Base-by-base conservation (phyloP, 2,888 invertebrate species). In the Heliconius charithonia region DNA sequence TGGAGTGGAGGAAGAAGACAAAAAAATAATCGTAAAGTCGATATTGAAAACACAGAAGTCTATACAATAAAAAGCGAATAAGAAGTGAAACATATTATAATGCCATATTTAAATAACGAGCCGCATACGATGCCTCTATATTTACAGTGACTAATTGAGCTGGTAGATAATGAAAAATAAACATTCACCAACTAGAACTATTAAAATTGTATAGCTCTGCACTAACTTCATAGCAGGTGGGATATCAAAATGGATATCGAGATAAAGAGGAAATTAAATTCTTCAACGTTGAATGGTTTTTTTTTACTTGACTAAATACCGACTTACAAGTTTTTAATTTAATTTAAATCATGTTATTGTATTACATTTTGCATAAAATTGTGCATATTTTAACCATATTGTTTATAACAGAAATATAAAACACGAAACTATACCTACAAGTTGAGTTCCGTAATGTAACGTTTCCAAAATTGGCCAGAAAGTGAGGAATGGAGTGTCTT, bases 241-340 rank as follows among this genome's bases (percentile, higher is more conserved):
- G 41, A 41, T 59, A 67, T 22, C 56, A 32, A 59, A 76, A 76
- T 10, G 56, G 69, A 27, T 69, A 76, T 69, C 67, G 56, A 59
- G 59, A 25, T 76, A 32, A 59, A 76, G 37, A 76, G 76, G 76
- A 76, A 76, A 76, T 76, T 76, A 59, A 76, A 59, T 76, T 76
- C 56, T 76, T 67, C 56, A 59, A 69, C 67, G 29, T 75, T 29
- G 4, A 51, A 29, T 45, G 27, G 10, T 10, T 27, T 75, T 41
- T 75, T 41, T 65, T 75, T 12, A 45, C 51, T 51, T 70, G 45
- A 19, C 27, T 56, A 56, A 56, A 19, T 56, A 56, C 3, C 0
- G 22, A n/a, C n/a, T 32, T 56, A 22, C 56, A 22, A n/a, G 22
- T 29, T 29, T 59, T 71, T 59, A 29, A 71, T 72, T 72, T 59